Conservation (phyloP, 2,797 vertebrate species). For the Fistularia tabacaria region DNA sequence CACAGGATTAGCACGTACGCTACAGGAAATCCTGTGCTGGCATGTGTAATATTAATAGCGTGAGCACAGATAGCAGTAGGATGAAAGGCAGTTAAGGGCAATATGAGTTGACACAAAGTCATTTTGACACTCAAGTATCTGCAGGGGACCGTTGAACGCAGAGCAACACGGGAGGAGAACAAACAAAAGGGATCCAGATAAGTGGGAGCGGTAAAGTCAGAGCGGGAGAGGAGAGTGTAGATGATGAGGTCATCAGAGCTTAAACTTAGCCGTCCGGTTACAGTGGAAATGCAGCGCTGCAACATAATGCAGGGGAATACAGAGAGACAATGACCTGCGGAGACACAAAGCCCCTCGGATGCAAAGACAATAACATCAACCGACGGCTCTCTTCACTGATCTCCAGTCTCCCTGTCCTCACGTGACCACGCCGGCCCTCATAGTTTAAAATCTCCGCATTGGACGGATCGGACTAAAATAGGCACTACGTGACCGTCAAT, state of each 20-base stretch:
- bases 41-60: conserved; percentile 62
- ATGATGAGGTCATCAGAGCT: conserved; percentile 48
- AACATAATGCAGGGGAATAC: conserved; percentile 3
- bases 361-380: conserved; percentile 4
- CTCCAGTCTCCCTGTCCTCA: conserved; percentile 3
- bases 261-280: conserved; percentile 29
- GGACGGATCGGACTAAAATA: conserved; percentile 20
- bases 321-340: conserved; percentile 6
- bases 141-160: conserved; percentile 26
- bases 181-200: conserved; percentile 7
- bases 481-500: conserved; percentile 18
- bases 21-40: conserved; percentile 57
- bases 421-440: conserved; percentile 11
- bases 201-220: conserved; percentile 17
- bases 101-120: conserved; percentile 36
- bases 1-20: conserved; percentile 50
- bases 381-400: neutral
- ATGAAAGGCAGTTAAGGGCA: conserved; percentile 46
- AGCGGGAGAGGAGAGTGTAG: conserved; percentile 19
- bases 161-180: conserved; percentile 2
- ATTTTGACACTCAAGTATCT: conserved; percentile 26
- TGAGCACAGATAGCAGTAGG: conserved; percentile 36
- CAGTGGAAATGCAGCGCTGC: conserved; percentile 25
- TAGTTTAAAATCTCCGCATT: conserved; percentile 18
- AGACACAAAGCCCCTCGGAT: conserved; percentile 7